Percentiles rank a stretch among this genome's conserved stretches.
These are phyloP conservation scores for Drosophila mayaguana DNA, from an alignment of 2,888 invertebrate species.

Conservation along the genomic window DNA sequence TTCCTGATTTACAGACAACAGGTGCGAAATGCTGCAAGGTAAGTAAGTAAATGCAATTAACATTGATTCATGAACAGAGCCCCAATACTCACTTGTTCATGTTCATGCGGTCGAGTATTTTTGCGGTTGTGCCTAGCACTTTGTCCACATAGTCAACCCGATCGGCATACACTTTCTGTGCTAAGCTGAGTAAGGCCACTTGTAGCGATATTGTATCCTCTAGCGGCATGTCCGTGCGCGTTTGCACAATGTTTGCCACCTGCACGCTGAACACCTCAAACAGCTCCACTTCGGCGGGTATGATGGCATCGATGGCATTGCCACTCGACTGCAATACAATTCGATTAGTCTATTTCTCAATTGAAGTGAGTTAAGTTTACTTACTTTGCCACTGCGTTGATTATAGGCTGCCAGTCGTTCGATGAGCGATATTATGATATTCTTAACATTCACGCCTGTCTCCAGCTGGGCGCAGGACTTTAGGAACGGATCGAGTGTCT, in stretches of 20 bases:
- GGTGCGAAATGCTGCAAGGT: conserved; percentile 82
- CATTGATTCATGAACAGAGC: neutral
- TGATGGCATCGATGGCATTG: conserved; percentile 87
- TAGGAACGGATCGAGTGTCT: conserved; percentile 96
- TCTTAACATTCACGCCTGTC: conserved; percentile 98
- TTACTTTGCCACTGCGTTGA: conserved; percentile 89
- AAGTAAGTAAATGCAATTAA: neutral
- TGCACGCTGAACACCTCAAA: conserved; percentile 99
- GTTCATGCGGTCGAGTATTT: conserved; percentile 95
- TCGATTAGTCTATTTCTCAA: neutral
- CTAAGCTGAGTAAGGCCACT: conserved; percentile 96
- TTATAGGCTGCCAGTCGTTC: conserved; percentile 95
- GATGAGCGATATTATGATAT: conserved; percentile 98
- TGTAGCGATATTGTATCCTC: conserved; percentile 98
- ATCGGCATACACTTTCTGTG: conserved; percentile 98
- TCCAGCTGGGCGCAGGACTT: conserved; percentile 99
- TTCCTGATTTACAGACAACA: conserved; percentile 93
- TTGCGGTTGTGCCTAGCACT: conserved; percentile 95
- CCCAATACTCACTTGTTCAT: conserved; percentile 89
- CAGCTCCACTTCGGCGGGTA: conserved; percentile 94
- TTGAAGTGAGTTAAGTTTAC: neutral
- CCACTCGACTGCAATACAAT: conserved; percentile 78
- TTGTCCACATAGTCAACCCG: conserved; percentile 97
- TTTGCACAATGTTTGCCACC: conserved; percentile 97
- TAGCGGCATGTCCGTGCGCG: conserved; percentile 96